phyloP scores from a whole-genome alignment of 2,888 invertebrate genomes.

The Fabriciana adippe region DNA sequence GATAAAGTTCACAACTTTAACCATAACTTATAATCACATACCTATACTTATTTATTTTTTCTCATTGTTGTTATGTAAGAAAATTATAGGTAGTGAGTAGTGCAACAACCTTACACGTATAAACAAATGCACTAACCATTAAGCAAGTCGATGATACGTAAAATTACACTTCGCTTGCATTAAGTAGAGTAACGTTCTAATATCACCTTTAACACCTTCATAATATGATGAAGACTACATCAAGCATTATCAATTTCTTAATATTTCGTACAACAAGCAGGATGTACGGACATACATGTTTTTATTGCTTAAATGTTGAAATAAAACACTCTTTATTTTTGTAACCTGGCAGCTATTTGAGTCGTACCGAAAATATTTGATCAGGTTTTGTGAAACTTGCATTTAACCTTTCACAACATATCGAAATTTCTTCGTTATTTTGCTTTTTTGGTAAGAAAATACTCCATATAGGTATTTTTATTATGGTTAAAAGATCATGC shows the following conservation, averaged over 20 bases:
- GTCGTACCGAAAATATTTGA: neutral
- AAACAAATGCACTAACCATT: constrained; percentile 8
- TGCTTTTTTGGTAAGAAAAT: neutral
- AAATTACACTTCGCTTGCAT: constrained; percentile 8
- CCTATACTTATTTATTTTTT: neutral
- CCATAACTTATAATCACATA: too few species aligned
- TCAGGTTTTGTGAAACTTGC: constrained; percentile 2
- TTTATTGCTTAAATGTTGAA: constrained; percentile 2
- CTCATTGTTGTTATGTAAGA: constrained; percentile 11
- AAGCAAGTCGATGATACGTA: constrained; percentile 14
- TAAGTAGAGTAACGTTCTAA: neutral
- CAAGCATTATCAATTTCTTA: constrained; percentile 5
- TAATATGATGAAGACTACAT: constrained; percentile 4
- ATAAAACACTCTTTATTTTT: neutral
- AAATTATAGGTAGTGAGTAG: constrained; percentile 5
- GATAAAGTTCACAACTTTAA: too few species aligned
- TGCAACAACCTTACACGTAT: constrained; percentile 15
- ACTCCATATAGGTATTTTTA: too few species aligned
- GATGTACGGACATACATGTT: constrained; percentile 7
- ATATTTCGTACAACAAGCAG: constrained; percentile 2
- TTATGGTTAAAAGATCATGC: too few species aligned
- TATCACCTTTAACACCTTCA: constrained; percentile 3
- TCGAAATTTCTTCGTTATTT: neutral
- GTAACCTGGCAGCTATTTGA: neutral
- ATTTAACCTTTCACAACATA: neutral